Conservation (phyloP, 2,888 invertebrate species). For the Clistopyga incitator region DNA sequence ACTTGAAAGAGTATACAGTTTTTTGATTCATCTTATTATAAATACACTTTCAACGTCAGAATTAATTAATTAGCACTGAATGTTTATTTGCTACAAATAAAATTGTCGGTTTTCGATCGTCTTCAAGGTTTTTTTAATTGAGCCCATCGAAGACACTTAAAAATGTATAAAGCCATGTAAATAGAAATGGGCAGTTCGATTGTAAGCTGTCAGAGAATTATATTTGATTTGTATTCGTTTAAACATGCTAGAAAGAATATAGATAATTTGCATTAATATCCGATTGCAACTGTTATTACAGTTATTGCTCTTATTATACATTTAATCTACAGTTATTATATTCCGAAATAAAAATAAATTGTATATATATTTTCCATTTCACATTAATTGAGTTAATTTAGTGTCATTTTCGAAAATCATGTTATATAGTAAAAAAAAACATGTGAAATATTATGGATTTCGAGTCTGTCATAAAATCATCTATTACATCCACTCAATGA, state of each 20-base stretch:
- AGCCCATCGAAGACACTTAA: conserved; percentile 46
- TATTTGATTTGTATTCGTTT: conserved; percentile 69
- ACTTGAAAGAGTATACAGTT: background rate
- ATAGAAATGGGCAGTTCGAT: conserved; percentile 69
- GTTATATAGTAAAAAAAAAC: too few relatives aligned
- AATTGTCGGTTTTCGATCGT: background rate
- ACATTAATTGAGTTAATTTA: conserved; percentile 10
- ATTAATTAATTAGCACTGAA: background rate
- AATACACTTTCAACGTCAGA: background rate
- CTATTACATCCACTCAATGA: too few relatives aligned
- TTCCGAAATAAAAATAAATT: conserved; percentile 72
- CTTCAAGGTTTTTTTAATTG: background rate
- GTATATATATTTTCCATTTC: conserved; percentile 77
- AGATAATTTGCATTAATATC: conserved; percentile 15
- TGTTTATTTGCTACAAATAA: conserved; percentile 19
- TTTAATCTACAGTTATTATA: conserved; percentile 56
- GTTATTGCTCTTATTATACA: conserved; percentile 40
- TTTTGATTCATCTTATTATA: background rate
- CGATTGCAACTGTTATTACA: conserved; percentile 32
- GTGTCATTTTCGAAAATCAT: too few relatives aligned
- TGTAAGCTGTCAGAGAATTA: background rate
- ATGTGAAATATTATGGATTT: too few relatives aligned
- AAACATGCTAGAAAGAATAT: conserved; percentile 46
- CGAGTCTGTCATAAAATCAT: too few relatives aligned
- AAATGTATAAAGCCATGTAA: conserved; percentile 80